A percentile compares a stretch with the other conserved stretches of the same genome.
These are phyloP conservation scores for Apodemia zela DNA, from an alignment of 2,888 invertebrate species.

Conservation along the genomic window DNA sequence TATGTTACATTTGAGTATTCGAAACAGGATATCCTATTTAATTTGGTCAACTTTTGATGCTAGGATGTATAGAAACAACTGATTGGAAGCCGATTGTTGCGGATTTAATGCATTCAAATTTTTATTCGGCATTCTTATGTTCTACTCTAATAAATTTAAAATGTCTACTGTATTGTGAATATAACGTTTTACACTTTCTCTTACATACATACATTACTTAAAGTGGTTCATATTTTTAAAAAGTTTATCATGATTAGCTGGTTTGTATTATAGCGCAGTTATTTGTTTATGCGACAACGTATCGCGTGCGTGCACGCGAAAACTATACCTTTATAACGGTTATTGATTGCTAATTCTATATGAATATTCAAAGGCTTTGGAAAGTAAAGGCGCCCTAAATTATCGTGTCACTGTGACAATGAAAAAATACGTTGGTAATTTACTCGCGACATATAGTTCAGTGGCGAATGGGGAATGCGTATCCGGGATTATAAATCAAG, in stretches of 20 bases:
- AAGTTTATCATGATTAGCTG: constrained; percentile 5
- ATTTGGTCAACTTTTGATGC: not conserved
- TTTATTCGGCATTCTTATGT: not conserved
- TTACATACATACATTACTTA: not conserved
- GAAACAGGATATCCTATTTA: no score
- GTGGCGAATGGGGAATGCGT: constrained; percentile 58
- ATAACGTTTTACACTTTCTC: not conserved
- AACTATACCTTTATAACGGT: constrained; percentile 74
- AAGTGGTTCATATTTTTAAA: constrained; percentile 13
- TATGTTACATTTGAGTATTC: no score
- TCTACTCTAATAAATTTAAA: not conserved
- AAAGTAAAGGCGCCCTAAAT: constrained; percentile 76
- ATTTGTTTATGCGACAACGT: constrained; percentile 76
- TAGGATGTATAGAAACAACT: not conserved
- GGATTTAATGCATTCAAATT: not conserved
- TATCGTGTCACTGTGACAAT: constrained; percentile 76
- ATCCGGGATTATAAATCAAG: constrained; percentile 76
- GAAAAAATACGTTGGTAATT: constrained; percentile 64
- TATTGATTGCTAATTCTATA: constrained; percentile 78
- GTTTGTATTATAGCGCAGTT: constrained; percentile 51
- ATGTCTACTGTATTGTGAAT: constrained; percentile 1
- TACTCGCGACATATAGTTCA: constrained; percentile 58
- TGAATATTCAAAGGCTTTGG: constrained; percentile 77
- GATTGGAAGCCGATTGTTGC: not conserved
- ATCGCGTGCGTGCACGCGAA: constrained; percentile 79